Percentiles rank a stretch among this genome's conserved stretches.
Conservation (phyloP, 2,113 vertebrate species). For the Sarotherodon lohbergeri region DNA sequence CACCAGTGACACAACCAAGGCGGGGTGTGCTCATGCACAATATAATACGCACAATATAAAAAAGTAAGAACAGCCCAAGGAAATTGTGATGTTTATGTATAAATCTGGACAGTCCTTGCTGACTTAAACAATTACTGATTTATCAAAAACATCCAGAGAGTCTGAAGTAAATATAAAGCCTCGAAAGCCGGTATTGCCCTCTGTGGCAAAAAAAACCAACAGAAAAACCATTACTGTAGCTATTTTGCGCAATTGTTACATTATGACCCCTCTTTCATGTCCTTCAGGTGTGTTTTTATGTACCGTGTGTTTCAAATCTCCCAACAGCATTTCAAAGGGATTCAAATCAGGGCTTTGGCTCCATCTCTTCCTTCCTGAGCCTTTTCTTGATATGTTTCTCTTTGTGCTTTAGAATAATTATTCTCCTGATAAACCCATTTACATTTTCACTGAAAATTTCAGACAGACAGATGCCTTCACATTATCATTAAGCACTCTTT, state of each 20-base stretch:
- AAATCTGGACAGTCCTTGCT: neutral
- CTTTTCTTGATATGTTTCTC: neutral
- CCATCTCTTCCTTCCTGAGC: neutral
- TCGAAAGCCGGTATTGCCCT: neutral
- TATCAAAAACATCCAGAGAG: neutral
- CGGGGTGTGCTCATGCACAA: neutral
- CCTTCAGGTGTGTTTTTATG: neutral
- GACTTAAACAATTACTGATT: neutral
- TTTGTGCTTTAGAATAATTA: neutral
- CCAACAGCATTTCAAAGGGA: neutral
- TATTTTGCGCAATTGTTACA: neutral
- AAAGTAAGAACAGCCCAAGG: neutral
- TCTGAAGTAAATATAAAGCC: neutral
- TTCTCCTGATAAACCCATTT: neutral
- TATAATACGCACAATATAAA: neutral
- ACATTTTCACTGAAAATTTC: neutral
- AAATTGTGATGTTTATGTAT: neutral
- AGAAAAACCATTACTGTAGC: neutral
- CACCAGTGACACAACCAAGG: neutral
- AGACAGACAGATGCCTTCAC: neutral
- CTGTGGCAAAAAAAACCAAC: neutral
- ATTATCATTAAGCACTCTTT: neutral
- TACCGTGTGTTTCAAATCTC: neutral
- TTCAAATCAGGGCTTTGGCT: neutral
- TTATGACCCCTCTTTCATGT: neutral